Evolutionary conservation across 1,140 invertebrate genomes (phyloP).

Genomic region (Hormaphis cornu): DNA sequence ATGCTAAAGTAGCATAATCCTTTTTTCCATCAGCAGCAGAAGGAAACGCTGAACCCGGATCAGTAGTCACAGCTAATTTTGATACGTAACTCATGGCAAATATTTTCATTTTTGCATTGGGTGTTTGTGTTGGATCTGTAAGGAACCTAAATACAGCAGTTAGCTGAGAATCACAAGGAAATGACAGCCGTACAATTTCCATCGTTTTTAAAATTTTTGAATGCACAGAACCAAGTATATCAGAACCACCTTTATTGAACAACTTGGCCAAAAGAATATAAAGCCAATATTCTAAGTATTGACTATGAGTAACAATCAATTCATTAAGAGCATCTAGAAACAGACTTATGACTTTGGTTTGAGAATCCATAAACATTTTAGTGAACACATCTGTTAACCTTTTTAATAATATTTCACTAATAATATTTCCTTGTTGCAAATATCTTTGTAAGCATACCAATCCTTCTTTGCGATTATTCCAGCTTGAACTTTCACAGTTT

Average conservation of each 20-base stretch:
- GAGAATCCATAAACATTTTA: conserved; percentile 95
- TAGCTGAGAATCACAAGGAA: conserved; percentile 55
- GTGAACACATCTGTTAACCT: conserved; percentile 83
- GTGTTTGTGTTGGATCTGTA: conserved; percentile 80
- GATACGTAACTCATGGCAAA: conserved; percentile 65
- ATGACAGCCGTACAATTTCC: conserved; percentile 63
- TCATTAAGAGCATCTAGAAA: conserved; percentile 88
- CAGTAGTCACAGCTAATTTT: conserved; percentile 54
- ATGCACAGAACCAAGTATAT: conserved; percentile 81
- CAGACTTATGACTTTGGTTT: conserved; percentile 86
- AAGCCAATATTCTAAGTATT: conserved; percentile 82
- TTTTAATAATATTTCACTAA: conserved; percentile 62
- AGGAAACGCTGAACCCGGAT: conserved; percentile 41
- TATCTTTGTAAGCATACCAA: conserved; percentile 69
- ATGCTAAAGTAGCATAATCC: conserved; percentile 49
- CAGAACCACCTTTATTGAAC: conserved; percentile 79
- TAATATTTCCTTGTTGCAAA: conserved; percentile 57
- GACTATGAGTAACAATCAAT: conserved; percentile 72
- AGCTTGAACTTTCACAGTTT: conserved; percentile 75
- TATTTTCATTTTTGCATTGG: conserved; percentile 73
- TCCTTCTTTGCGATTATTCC: conserved; percentile 87
- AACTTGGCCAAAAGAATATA: conserved; percentile 70
- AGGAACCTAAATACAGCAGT: conserved; percentile 62
- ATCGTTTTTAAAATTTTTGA: conserved; percentile 79
- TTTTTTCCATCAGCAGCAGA: conserved; percentile 43